Conservation (phyloP, 2,888 invertebrate genomes). For the Arge pagana region DNA sequence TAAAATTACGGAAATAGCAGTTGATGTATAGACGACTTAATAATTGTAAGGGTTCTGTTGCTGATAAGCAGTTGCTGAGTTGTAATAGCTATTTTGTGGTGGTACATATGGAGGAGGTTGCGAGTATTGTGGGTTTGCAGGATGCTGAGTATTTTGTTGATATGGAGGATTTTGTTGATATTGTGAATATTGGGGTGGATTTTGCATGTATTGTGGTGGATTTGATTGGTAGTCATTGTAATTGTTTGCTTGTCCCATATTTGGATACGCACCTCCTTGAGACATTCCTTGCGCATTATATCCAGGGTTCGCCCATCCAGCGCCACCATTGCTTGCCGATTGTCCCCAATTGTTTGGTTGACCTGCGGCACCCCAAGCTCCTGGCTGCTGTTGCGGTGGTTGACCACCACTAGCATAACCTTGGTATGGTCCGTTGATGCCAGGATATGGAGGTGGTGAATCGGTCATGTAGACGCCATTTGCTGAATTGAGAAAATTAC, state of each 20-base stretch:
- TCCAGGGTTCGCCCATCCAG: constrained; percentile 54
- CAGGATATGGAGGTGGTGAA: constrained; percentile 94
- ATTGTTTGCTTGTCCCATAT: constrained; percentile 36
- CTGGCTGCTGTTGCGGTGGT: constrained; percentile 41
- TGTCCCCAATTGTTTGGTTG: constrained; percentile 44
- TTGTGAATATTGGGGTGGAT: constrained; percentile 42
- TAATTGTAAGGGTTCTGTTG: constrained; percentile 7
- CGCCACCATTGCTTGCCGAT: constrained; percentile 48
- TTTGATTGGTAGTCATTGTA: constrained; percentile 35
- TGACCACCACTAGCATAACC: constrained; percentile 50
- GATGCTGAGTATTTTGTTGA: constrained; percentile 22
- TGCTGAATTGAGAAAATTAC: too few relatives aligned
- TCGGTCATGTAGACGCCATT: constrained; percentile 88
- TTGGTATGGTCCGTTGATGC: constrained; percentile 66
- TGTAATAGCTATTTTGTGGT: constrained; percentile 46
- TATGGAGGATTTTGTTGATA: constrained; percentile 10
- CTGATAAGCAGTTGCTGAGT: constrained; percentile 14
- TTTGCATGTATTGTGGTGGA: constrained; percentile 34
- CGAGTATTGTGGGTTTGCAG: constrained; percentile 26
- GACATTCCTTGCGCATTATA: constrained; percentile 54
- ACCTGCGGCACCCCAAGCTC: constrained; percentile 41
- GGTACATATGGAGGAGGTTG: constrained; percentile 42
- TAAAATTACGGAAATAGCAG: too few relatives aligned
- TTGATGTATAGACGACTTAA: too few relatives aligned
- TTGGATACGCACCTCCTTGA: constrained; percentile 56